Percentiles rank a stretch among this genome's conserved stretches.
These are phyloP conservation scores for Odontamblyopus rebecca DNA, from an alignment of 2,797 vertebrate species.

Conservation along the genomic window DNA sequence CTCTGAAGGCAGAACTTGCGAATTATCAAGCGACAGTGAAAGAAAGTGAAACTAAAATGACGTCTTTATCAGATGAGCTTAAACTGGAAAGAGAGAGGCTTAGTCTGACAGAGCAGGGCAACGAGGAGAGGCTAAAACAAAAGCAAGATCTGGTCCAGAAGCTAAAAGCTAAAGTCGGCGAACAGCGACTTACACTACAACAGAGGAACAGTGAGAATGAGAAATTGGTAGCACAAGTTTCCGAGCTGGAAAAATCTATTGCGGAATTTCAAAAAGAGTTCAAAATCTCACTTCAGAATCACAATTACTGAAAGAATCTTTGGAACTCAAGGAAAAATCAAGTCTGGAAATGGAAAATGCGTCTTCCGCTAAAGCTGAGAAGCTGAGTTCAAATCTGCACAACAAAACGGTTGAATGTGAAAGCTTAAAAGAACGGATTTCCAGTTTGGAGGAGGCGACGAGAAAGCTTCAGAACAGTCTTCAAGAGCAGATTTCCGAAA, in stretches of 20 bases:
- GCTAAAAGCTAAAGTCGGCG: conserved; percentile 57
- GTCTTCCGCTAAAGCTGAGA: conserved; percentile 55
- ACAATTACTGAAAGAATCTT: conserved; percentile 55
- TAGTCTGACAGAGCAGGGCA: conserved; percentile 58
- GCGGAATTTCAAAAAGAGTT: conserved; percentile 63
- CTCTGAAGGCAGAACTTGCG: conserved; percentile 66
- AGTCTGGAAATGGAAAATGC: conserved; percentile 54
- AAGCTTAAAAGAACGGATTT: conserved; percentile 72
- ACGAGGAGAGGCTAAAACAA: conserved; percentile 68
- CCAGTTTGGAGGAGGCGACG: conserved; percentile 70
- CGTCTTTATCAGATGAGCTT: conserved; percentile 70
- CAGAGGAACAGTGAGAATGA: conserved; percentile 66
- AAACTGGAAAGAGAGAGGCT: conserved; percentile 72
- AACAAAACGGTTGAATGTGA: conserved; percentile 77
- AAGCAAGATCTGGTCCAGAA: conserved; percentile 75
- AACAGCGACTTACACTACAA: conserved; percentile 75
- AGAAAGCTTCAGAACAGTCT: conserved; percentile 64
- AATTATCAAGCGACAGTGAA: conserved; percentile 63
- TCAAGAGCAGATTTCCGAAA: conserved; percentile 61
- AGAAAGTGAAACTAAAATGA: conserved; percentile 59
- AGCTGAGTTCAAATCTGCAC: conserved; percentile 64
- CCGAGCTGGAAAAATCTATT: conserved; percentile 67
- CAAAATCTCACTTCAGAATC: conserved; percentile 71
- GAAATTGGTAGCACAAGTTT: conserved; percentile 62
- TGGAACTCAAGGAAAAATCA: conserved; percentile 74